Conservation (phyloP, 92 coral and sea anemone species). For the Bergia sp. region DNA sequence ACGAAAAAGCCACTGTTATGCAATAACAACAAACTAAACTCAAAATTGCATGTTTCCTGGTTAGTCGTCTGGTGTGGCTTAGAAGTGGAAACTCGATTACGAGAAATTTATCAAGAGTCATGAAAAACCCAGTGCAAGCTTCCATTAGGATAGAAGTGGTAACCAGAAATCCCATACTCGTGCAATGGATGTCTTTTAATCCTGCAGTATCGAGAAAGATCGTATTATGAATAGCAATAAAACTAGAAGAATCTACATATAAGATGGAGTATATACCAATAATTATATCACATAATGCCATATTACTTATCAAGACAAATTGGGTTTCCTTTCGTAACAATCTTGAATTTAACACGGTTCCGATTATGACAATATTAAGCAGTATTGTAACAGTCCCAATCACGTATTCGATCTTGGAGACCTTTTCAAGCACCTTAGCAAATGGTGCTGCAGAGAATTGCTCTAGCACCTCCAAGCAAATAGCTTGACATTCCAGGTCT, state of each 20-base stretch:
- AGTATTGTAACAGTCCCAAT: not conserved
- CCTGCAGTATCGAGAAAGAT: not conserved
- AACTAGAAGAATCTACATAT: not conserved
- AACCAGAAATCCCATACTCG: not conserved
- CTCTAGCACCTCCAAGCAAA: not conserved
- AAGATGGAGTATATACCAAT: not conserved
- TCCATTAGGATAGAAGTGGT: not conserved
- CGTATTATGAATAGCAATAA: not conserved
- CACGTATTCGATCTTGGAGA: not conserved
- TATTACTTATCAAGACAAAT: slow-evolving; percentile 1
- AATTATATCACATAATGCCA: slow-evolving; percentile 2
- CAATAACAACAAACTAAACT: not conserved
- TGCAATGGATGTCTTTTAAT: not conserved
- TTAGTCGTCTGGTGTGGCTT: not conserved
- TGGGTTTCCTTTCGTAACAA: slow-evolving; percentile 11
- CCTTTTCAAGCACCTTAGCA: not conserved
- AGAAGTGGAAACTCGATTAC: slow-evolving; percentile 3
- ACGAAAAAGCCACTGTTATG: not conserved
- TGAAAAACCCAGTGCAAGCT: slow-evolving; percentile 1
- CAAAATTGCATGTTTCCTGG: not conserved
- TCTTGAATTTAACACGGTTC: slow-evolving; percentile 11
- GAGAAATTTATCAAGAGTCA: slow-evolving; percentile 7
- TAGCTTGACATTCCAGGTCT: not conserved
- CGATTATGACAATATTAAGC: not conserved
- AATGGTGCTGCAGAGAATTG: not conserved